A percentile compares a stretch with the other conserved stretches of the same genome.
These are phyloP conservation scores for Axis porcinus DNA, from an alignment of 2,113 vertebrate genomes.

Conservation along the genomic window DNA sequence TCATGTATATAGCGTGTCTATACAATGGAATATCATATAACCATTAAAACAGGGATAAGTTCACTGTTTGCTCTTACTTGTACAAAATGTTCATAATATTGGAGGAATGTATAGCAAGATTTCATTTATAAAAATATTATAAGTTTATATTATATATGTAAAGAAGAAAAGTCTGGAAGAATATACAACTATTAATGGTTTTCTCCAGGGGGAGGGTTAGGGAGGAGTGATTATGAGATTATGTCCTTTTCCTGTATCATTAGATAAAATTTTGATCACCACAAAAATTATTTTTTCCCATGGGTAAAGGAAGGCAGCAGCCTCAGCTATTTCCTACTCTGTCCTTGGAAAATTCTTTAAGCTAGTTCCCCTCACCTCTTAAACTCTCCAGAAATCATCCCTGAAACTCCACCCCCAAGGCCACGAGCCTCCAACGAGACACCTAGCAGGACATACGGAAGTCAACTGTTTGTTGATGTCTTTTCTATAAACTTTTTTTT, in stretches of 20 bases:
- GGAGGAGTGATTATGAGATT: neutral
- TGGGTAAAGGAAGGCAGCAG: neutral
- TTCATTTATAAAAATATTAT: neutral
- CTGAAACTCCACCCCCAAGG: no score
- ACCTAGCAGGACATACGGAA: neutral
- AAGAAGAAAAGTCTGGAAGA: neutral
- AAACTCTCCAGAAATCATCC: neutral
- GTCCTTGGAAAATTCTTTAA: neutral
- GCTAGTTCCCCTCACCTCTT: neutral
- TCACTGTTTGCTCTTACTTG: neutral
- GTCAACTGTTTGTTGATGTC: neutral
- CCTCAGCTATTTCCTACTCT: neutral
- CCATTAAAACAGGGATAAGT: neutral
- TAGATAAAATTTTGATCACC: neutral
- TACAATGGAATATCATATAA: neutral
- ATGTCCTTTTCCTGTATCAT: neutral
- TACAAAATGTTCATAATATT: neutral
- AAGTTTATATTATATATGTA: neutral
- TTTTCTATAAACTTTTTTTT: neutral
- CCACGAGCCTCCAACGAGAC: neutral
- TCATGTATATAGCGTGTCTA: neutral
- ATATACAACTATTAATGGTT: neutral
- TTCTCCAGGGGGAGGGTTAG: neutral
- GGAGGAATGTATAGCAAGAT: neutral
- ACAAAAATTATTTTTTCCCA: neutral